phyloP scores from a whole-genome alignment of 2,113 vertebrate species.

The Lutjanus erythropterus region DNA sequence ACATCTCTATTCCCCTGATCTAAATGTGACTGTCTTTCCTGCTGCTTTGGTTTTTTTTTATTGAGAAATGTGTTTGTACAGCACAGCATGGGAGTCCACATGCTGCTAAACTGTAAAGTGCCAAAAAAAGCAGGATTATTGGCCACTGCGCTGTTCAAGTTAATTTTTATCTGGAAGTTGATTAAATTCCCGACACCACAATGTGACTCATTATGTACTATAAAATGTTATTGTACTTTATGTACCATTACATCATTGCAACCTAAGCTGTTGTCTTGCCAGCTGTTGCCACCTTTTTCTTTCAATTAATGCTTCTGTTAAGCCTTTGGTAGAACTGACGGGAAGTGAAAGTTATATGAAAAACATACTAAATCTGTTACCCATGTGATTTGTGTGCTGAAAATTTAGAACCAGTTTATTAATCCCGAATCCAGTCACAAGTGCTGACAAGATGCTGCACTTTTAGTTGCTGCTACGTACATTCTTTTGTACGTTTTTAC shows the following conservation, averaged over 20 bases:
- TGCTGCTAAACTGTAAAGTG: constrained; percentile 14
- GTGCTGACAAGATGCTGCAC: background rate
- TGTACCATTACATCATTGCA: background rate
- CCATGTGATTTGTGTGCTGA: no score
- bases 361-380: no score
- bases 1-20: constrained; percentile 20
- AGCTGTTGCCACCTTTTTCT: background rate
- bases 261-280: background rate
- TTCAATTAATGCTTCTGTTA: background rate
- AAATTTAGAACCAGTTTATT: background rate
- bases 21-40: constrained; percentile 35
- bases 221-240: background rate
- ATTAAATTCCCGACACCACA: background rate
- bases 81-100: constrained; percentile 12
- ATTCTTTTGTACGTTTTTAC: background rate
- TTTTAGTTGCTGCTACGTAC: background rate
- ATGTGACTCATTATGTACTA: background rate
- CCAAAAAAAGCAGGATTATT: background rate
- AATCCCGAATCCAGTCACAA: background rate
- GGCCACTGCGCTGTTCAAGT: background rate
- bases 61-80: constrained; percentile 38
- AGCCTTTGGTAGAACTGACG: background rate
- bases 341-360: background rate
- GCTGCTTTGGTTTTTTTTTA: constrained; percentile 40
- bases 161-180: background rate